These are phyloP conservation scores for Dipodomys spectabilis DNA, from an alignment of 2,113 vertebrate species.

Conservation along the genomic window DNA sequence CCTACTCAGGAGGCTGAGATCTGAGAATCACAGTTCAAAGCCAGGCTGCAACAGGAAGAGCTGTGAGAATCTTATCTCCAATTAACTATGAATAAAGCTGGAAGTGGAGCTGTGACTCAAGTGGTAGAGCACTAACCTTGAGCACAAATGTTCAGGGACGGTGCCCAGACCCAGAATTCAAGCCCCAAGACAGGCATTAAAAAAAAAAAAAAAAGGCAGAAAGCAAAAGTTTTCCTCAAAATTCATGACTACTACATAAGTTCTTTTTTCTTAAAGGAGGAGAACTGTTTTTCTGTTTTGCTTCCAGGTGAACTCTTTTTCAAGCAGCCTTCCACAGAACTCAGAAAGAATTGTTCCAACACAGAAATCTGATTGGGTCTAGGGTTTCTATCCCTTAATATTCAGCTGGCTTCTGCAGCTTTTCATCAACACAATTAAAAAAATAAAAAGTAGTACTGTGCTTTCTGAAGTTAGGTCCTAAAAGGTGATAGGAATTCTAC, in stretches of 20 bases:
- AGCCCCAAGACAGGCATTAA: no score
- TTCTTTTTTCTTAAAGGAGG: slow-evolving; percentile 20
- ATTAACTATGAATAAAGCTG: no score
- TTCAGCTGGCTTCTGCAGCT: neutral
- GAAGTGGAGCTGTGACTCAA: no score
- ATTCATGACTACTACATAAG: slow-evolving; percentile 8
- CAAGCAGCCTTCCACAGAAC: neutral
- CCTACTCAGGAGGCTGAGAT: no score
- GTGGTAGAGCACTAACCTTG: no score
- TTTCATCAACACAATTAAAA: no score
- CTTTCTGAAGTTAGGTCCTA: neutral
- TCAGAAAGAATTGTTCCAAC: neutral
- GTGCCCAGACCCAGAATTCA: no score
- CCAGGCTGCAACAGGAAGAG: no score
- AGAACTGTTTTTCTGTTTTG: slow-evolving; percentile 1
- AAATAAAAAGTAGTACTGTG: no score
- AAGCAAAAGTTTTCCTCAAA: slow-evolving; percentile 10
- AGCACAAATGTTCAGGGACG: no score
- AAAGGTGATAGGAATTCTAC: neutral
- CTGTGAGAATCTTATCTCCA: no score
- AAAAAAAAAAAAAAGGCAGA: neutral
- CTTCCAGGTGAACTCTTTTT: neutral
- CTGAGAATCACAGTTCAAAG: no score
- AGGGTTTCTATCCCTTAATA: neutral
- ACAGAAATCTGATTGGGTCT: neutral